Evolutionary conservation across 2,113 vertebrate species (phyloP).

Genomic region (Stomatorhinus ivindoensis): DNA sequence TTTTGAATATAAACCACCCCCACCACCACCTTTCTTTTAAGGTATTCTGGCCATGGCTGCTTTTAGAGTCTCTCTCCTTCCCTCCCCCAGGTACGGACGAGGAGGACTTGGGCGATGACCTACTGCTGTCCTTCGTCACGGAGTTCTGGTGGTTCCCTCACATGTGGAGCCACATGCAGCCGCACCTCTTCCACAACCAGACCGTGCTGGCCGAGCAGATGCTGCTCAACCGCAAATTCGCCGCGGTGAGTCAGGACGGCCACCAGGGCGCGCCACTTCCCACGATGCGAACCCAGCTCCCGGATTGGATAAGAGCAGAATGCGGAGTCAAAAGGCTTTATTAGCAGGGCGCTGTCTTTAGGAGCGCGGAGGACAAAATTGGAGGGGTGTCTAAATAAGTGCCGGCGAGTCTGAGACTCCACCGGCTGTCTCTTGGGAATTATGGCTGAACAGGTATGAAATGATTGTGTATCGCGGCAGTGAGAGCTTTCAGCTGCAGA

Average conservation of each 20-base stretch:
- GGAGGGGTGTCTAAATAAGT: neutral
- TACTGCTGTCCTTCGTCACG: conserved; percentile 83
- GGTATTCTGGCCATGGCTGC: neutral
- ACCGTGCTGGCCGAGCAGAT: conserved; percentile 92
- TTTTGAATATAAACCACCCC: neutral
- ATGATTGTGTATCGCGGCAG: neutral
- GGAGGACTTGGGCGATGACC: conserved; percentile 87
- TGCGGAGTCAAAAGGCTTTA: neutral
- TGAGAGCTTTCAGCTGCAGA: neutral
- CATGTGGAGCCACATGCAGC: conserved; percentile 99
- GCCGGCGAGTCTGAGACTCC: neutral
- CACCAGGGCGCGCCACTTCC: neutral
- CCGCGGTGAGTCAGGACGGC: conserved; percentile 73
- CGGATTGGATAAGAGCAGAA: neutral
- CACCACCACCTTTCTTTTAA: neutral
- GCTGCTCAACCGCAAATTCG: conserved; percentile 95
- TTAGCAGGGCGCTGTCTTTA: neutral
- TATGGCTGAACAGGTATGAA: neutral
- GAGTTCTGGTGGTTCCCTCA: conserved; percentile 99
- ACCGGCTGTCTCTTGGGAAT: neutral
- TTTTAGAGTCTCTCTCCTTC: neutral
- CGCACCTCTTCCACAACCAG: conserved; percentile 97
- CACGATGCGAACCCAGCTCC: neutral
- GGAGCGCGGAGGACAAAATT: neutral
- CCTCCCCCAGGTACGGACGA: conserved; percentile 75